Evolutionary conservation across 2,113 vertebrate genomes (phyloP), one percentile per base, ranked within the genome.

Genomic region (Camelus dromedarius): DNA sequence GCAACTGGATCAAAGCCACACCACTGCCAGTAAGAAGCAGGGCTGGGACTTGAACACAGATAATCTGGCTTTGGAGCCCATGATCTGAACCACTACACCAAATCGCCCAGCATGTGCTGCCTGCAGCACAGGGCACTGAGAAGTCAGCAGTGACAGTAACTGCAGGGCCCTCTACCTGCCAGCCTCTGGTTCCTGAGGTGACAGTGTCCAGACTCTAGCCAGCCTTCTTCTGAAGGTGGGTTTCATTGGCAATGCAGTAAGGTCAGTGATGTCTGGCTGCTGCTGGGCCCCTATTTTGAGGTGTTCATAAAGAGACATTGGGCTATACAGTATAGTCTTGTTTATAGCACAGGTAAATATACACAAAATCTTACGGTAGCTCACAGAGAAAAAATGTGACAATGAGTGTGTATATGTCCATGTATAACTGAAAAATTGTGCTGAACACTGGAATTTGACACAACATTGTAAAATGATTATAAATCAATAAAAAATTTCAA

Each of bases 21-120:
- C 54, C 30, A 26, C 19, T 75, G 48, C 42, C 58, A 38, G 32
- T 24, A n/a, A 77, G 28, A 76, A 79, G 54, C 26, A 16, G 16
- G 12, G 20, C 15, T 70, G 38, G 75, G 54, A 32, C 54, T 83
- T 42, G 56, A 87, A 79, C 32, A 35, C 52, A 4, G n/a, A 20
- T 10, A 35, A 15, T 19, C 8, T 1, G 22, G n/a, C 20, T 46
- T 52, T 16, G 26, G 30, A 77, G 75, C 8, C 15, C 70, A 30
- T 9, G 19, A 42, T 48, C 35, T 6, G 20, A 67, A 46, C 2
- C 58, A 26, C 26, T 3, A 12, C 11, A 7, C 46, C 12, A 52
- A 38, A 52, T 14, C 24, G 0, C 13, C 35, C 8, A 3, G 56
- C 1, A 6, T 3, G 3, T 0, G 0, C 8, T 8, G 14, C 35